Evolutionary conservation across 2,113 vertebrate species (phyloP), one percentile per base, ranked within the genome.

Genomic region (Eptatretus burgeri): DNA sequence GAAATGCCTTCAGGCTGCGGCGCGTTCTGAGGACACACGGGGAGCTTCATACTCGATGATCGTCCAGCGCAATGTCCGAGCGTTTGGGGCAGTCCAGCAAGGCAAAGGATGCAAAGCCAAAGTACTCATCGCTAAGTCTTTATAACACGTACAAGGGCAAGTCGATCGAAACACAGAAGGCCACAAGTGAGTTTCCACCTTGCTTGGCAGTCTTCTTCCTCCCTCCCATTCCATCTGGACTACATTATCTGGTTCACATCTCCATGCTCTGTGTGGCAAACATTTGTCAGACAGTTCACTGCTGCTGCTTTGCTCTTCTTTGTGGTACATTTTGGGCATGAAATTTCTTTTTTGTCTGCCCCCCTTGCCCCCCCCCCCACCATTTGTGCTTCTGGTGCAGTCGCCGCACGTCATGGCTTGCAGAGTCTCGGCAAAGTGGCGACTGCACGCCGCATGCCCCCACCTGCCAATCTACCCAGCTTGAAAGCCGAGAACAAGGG

Each of bases 41-140:
- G 27, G 27, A 41, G 27, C 27, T 41, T 77, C 79, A 79, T 87
- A 98, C 84, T 96, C 80, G 73, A 98, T 98, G 91, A 93, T 79
- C 91, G 83, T 88, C 84, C 78, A 85, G 78, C 82, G 88, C 84
- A 79, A 98, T 96, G 89, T 93, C 91, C 71, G 89, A 96, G 82
- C 95, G 94, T 86, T 83, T 89, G 86, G 84, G 87, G 78, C 89
- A 96, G 83, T 95, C 79, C 78, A 88, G 84, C 79, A 98, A 96
- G 87, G 84, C 87, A 84, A 98, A 96, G 83, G 91, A 98, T 85
- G 91, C 89, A 76, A 98, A 98, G 78, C 83, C 84, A 67, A 98
- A 98, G 78, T 98, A 98, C 79, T 85, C 91, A 65, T 94, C 91
- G 68, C 89, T 98, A 84, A 98, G 86, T 83, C 84, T 98, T 68